Conservation (phyloP, 2,113 vertebrate species). For the Butastur rufipennis region DNA sequence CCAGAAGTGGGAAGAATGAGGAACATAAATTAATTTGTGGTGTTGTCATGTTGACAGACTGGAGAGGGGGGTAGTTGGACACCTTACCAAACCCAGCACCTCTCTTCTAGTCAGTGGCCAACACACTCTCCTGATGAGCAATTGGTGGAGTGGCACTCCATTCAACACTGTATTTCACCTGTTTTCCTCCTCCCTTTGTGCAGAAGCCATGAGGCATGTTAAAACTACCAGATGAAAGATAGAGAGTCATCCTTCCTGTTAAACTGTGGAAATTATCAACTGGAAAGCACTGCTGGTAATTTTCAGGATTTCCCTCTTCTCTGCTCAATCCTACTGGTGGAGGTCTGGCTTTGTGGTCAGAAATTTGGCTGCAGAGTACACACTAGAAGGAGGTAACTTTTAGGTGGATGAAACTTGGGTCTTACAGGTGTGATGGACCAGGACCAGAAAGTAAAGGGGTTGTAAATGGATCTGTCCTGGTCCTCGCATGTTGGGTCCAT, state of each 20-base stretch:
- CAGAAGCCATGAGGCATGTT: background rate
- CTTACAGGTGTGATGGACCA: fast-evolving
- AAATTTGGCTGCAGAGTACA: background rate
- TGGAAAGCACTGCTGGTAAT: background rate
- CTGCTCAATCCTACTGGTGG: background rate
- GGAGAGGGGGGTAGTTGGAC: background rate
- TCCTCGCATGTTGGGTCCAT: background rate
- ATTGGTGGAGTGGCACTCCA: background rate
- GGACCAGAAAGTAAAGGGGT: background rate
- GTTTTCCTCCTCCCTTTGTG: background rate
- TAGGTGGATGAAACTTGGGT: background rate
- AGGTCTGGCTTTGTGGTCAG: background rate
- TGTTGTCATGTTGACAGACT: background rate
- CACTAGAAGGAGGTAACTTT: background rate
- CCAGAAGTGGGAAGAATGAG: background rate
- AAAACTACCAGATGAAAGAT: background rate
- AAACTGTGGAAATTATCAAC: background rate
- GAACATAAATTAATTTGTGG: background rate
- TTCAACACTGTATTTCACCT: background rate
- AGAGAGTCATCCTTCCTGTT: background rate
- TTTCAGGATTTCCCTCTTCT: background rate
- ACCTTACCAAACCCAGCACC: background rate
- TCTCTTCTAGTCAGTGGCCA: background rate
- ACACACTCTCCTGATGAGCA: background rate
- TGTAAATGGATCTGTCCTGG: background rate